Conservation (phyloP, 2,113 vertebrate species). For the Chelonoidis abingdonii region DNA sequence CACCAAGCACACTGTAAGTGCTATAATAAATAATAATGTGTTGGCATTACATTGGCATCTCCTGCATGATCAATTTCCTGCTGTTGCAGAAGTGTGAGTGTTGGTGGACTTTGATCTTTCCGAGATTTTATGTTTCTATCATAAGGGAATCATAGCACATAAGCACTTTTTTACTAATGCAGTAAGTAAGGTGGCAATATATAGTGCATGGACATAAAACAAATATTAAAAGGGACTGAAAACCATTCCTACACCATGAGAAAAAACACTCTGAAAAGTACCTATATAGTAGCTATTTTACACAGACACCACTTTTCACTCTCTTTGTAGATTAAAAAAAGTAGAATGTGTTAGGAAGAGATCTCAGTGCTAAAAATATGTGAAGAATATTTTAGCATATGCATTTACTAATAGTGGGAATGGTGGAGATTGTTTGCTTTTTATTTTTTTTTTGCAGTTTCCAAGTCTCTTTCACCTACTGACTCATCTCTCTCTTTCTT, state of each 20-base stretch:
- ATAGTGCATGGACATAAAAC: conserved; percentile 78
- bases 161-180: conserved; percentile 78
- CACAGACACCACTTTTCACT: conserved; percentile 52
- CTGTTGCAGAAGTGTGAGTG: conserved; percentile 66
- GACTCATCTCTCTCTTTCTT: not conserved
- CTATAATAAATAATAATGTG: conserved; percentile 77
- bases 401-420: not conserved
- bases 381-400: not conserved
- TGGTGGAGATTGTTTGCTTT: no score
- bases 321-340: conserved; percentile 51
- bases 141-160: conserved; percentile 75
- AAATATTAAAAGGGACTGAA: conserved; percentile 76
- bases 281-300: conserved; percentile 20
- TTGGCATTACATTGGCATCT: conserved; percentile 75
- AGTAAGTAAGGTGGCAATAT: conserved; percentile 75
- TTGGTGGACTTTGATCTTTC: conserved; percentile 77
- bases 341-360: conserved; percentile 26
- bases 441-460: not conserved
- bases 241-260: conserved; percentile 63
- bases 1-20: conserved; percentile 64
- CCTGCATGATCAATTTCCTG: conserved; percentile 74
- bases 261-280: not conserved
- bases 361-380: not conserved
- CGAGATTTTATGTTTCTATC: conserved; percentile 77
- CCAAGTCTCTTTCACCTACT: not conserved